phyloP scores from a whole-genome alignment of 2,797 vertebrate genomes.

The Channallabes apus region DNA sequence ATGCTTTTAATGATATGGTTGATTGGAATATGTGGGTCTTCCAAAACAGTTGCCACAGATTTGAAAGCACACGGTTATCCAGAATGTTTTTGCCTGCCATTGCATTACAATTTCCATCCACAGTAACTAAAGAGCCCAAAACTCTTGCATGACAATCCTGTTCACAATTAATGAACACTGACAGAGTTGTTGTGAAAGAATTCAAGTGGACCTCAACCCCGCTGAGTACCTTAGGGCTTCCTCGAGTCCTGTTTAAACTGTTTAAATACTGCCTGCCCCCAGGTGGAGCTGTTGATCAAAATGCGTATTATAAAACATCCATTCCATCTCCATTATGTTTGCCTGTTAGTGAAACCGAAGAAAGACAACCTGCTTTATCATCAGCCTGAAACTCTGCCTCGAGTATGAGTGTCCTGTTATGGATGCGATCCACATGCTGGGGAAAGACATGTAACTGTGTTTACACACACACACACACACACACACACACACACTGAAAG shows the following conservation, averaged over 20 bases:
- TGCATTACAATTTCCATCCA: too few species aligned
- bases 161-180: not conserved
- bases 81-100: too few species aligned
- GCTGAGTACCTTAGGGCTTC: not conserved
- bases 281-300: constrained; percentile 14
- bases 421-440: not conserved
- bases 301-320: not conserved
- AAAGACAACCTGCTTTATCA: not conserved
- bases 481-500: not conserved
- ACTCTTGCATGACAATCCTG: too few species aligned
- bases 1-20: too few species aligned
- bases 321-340: not conserved
- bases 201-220: not conserved
- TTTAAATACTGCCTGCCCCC: not conserved
- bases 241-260: not conserved
- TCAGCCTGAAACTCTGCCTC: not conserved
- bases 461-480: constrained; percentile 7
- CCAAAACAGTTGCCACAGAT: too few species aligned
- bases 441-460: not conserved
- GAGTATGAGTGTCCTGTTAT: not conserved
- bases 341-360: not conserved
- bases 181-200: not conserved
- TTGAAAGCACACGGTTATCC: too few species aligned
- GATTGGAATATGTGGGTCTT: too few species aligned
- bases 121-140: not conserved